Conservation (phyloP, 1,140 invertebrate species). For the Tachypleus tridentatus region DNA sequence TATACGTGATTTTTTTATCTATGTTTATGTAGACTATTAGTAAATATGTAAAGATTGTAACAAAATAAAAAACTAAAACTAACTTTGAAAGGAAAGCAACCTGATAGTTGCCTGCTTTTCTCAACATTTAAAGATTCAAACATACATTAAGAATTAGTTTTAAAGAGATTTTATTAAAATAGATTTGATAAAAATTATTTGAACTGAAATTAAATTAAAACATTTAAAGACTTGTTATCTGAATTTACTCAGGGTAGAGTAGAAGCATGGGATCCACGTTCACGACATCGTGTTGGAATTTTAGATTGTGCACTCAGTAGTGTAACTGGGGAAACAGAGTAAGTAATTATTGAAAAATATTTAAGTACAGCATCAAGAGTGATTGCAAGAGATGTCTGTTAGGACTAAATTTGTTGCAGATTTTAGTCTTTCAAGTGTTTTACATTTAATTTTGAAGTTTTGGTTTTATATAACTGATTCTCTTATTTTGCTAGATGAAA, state of each 20-base stretch:
- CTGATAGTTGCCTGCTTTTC: too few species aligned
- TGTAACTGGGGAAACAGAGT: conserved; percentile 46
- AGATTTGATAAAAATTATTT: conserved; percentile 3
- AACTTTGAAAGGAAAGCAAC: too few species aligned
- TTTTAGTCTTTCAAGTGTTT: background rate
- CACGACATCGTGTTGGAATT: conserved; percentile 54
- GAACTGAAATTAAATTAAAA: conserved; percentile 6
- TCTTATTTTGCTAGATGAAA: too few species aligned
- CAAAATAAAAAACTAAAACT: too few species aligned
- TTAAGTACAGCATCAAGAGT: background rate
- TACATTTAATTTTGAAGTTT: conserved; percentile 12
- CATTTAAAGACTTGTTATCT: too few species aligned
- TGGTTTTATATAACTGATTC: conserved; percentile 7
- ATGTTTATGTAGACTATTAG: too few species aligned
- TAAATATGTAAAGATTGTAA: too few species aligned
- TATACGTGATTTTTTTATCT: too few species aligned
- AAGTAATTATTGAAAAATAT: conserved; percentile 26
- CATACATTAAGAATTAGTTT: too few species aligned
- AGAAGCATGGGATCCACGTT: conserved; percentile 91
- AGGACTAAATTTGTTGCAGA: too few species aligned
- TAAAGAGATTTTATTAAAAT: background rate
- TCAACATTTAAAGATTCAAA: too few species aligned
- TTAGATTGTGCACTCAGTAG: conserved; percentile 75
- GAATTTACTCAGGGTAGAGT: conserved; percentile 50
- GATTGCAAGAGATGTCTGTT: too few species aligned